phyloP scores from a whole-genome alignment of 2,113 vertebrate genomes.

The Hyperopisus bebe region DNA sequence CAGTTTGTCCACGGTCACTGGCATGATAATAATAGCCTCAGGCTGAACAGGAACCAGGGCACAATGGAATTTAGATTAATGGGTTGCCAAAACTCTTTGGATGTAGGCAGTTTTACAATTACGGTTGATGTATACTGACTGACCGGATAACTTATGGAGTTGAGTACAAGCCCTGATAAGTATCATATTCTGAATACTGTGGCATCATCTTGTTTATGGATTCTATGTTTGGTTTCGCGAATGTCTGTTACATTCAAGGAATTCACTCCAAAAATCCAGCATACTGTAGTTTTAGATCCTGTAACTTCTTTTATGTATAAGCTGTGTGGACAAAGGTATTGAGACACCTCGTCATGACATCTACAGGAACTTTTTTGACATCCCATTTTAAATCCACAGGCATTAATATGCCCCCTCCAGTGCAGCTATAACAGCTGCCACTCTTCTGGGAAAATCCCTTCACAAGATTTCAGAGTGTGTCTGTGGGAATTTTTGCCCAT shows the following conservation, averaged over 20 bases:
- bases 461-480: not conserved
- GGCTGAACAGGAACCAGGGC: no score
- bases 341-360: not conserved
- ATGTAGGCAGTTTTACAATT: not conserved
- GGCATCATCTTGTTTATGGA: not conserved
- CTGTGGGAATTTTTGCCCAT: not conserved
- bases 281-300: not conserved
- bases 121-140: not conserved
- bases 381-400: no score
- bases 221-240: not conserved
- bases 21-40: no score
- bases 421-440: not conserved
- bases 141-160: not conserved
- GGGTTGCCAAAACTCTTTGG: not conserved
- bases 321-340: not conserved
- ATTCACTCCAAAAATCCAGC: not conserved
- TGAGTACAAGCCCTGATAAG: not conserved
- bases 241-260: not conserved
- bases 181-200: not conserved
- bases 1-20: no score
- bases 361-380: not conserved
- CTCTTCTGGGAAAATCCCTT: not conserved
- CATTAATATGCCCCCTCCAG: no score
- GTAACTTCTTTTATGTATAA: not conserved
- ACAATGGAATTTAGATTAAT: no score